Evolutionary conservation across 2,113 vertebrate species (phyloP).

Genomic region (Chionomys nivalis): DNA sequence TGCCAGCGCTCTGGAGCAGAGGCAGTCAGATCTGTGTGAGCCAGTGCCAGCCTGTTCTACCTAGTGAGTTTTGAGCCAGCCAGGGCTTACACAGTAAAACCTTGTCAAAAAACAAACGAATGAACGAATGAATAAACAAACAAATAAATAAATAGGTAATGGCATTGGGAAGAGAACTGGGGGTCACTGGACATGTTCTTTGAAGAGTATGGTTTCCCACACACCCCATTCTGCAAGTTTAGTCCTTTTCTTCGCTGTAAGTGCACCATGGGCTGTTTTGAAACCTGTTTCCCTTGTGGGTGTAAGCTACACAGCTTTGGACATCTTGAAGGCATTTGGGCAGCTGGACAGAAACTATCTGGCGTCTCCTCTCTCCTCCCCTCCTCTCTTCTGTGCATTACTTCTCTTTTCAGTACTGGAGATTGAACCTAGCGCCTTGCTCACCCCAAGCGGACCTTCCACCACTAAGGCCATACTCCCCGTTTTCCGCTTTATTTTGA

Average conservation of each 20-base stretch:
- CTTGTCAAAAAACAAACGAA: background rate
- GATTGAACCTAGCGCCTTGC: background rate
- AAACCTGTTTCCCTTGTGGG: background rate
- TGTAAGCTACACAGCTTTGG: constrained; percentile 57
- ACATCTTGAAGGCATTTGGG: constrained; percentile 65
- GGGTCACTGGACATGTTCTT: background rate
- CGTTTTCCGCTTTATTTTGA: background rate
- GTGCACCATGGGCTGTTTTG: background rate
- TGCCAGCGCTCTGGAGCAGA: background rate
- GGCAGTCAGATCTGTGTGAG: background rate
- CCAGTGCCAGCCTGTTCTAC: background rate
- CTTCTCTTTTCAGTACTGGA: background rate
- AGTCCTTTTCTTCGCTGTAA: background rate
- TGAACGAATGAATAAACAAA: background rate
- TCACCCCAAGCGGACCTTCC: background rate
- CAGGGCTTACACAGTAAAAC: background rate
- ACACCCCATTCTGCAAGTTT: background rate
- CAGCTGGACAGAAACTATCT: constrained; percentile 73
- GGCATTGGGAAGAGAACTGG: background rate
- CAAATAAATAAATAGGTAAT: constrained; percentile 63
- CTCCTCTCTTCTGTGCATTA: background rate
- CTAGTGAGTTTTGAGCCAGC: background rate
- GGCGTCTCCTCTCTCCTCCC: constrained; percentile 56
- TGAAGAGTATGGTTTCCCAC: background rate
- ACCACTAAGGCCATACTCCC: background rate